Base-by-base conservation (phyloP, 2,888 invertebrate species). In the Sturmia bella region DNA sequence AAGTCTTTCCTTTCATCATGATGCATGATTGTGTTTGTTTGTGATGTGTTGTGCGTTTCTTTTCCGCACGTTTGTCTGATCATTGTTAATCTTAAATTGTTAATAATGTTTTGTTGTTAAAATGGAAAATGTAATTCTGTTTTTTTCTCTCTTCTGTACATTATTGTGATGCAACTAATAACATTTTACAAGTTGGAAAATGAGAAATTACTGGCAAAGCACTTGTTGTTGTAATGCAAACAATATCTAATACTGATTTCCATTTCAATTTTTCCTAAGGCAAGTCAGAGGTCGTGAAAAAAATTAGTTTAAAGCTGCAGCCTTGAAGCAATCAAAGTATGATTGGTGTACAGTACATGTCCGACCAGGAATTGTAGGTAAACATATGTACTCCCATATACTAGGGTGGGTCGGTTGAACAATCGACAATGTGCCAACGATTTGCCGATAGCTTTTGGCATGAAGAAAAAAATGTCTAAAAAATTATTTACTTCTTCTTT, bases 71-170 rank as follows among this genome's bases (percentile, higher is more conserved):
- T 54, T 12, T 27, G 41, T 17, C 17, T 61, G 24, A 17, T n/a
- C n/a, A n/a, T 61, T 41, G 24, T 59, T 48, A 37, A 39, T 41
- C 24, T 24, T 3, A 50, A 50, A 61, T 50, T 17, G 59, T 24
- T 72, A 27, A 41, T 41, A 72, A 32, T 13, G 4, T 54, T 54
- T 64, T 63, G 27, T 63, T 73, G n/a, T 56, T 74, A 59, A 70
- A 50, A 37, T 39, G 59, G 27, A 41, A 75, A 77, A 56, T 77
- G 48, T 56, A 77, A 77, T 77, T 77, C 56, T 63, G 63, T 76
- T 61, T 52, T 37, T n/a, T n/a, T n/a, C n/a, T n/a, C n/a, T n/a
- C n/a, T n/a, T n/a, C n/a, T 76, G 77, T 70, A 70, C 56, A 63
- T 70, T 70, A 56, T 70, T 72, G 64, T 57, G 64, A 64, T 78